Evolutionary conservation across 2,888 invertebrate species (phyloP).

Genomic region (Lapara coniferarum): DNA sequence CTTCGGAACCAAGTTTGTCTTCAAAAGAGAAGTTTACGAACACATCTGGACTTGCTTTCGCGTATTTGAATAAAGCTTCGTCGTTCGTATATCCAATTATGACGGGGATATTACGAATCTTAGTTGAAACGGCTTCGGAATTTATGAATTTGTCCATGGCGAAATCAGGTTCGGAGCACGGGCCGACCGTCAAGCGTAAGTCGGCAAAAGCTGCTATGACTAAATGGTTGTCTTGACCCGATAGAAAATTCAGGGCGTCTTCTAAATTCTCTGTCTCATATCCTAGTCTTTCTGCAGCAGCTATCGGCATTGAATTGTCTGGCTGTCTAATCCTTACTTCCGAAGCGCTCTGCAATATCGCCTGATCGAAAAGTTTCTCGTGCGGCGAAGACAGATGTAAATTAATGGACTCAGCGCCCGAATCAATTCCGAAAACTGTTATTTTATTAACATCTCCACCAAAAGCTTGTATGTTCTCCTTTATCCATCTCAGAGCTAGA

Average conservation of each 20-base stretch:
- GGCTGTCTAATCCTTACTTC: background rate
- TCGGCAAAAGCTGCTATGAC: conserved; percentile 3
- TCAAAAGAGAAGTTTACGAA: conserved; percentile 35
- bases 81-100: conserved; percentile 36
- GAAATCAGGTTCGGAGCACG: conserved; percentile 29
- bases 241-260: conserved; percentile 5
- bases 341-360: conserved; percentile 19
- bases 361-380: conserved; percentile 39
- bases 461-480: conserved; percentile 44
- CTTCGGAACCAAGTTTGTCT: conserved; percentile 34
- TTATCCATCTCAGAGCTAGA: conserved; percentile 45
- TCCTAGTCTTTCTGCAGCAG: conserved; percentile 14
- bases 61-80: conserved; percentile 37
- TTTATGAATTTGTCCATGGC: conserved; percentile 31
- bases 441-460: conserved; percentile 42
- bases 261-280: conserved; percentile 18
- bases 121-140: conserved; percentile 34
- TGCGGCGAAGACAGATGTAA: conserved; percentile 39
- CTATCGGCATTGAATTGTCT: conserved; percentile 11
- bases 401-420: conserved; percentile 40
- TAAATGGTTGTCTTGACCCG: conserved; percentile 7
- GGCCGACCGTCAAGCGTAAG: conserved; percentile 13
- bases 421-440: conserved; percentile 37
- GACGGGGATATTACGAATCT: conserved; percentile 30
- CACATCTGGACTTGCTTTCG: conserved; percentile 29